Evolutionary conservation across 2,797 vertebrate genomes (phyloP).

Genomic region (Falco cherrug): DNA sequence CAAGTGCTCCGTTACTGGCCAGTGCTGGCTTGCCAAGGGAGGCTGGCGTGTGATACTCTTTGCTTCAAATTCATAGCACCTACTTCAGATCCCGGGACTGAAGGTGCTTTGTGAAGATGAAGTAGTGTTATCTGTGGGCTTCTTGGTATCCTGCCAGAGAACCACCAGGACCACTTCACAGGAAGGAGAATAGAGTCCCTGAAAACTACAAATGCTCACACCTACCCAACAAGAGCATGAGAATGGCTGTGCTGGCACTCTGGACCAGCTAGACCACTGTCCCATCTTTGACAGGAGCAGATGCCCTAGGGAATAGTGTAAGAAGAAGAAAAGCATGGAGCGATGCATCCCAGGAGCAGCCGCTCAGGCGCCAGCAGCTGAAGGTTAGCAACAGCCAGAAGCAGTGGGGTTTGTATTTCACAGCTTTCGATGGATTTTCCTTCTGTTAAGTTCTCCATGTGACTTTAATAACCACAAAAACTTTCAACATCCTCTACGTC

Average conservation of each 20-base stretch:
- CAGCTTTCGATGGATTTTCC: background rate
- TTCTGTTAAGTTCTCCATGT: background rate
- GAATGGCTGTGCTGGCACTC: background rate
- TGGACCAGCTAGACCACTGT: background rate
- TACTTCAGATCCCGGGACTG: background rate
- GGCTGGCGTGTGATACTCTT: background rate
- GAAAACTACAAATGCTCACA: background rate
- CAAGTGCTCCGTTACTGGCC: background rate
- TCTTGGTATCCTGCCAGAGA: background rate
- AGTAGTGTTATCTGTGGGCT: background rate
- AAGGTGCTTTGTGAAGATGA: background rate
- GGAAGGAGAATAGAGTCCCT: background rate
- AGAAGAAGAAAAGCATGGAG: background rate
- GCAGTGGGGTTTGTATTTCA: background rate
- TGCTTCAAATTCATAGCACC: background rate
- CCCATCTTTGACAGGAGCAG: background rate
- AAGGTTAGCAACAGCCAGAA: background rate
- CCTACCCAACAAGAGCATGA: background rate
- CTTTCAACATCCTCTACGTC: background rate
- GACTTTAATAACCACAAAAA: background rate
- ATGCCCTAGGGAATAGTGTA: background rate
- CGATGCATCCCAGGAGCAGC: background rate
- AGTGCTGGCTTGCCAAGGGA: background rate
- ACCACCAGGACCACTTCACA: background rate
- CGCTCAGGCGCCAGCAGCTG: background rate